Conservation (phyloP, 2,888 invertebrate genomes). For the Neoaliturus tenellus region DNA sequence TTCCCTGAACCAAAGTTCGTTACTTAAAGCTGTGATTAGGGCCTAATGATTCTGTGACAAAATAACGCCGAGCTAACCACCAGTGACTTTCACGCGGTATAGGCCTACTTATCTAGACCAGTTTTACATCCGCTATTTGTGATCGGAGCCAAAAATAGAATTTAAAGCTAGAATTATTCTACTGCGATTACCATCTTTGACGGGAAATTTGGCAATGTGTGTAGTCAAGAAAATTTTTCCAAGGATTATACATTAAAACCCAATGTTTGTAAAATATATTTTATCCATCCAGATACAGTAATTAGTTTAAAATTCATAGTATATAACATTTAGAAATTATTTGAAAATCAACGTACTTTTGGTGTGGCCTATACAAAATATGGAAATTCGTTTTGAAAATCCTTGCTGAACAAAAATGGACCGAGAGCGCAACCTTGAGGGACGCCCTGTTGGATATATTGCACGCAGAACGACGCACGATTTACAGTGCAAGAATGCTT, state of each 20-base stretch:
- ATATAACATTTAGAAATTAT: too few species aligned
- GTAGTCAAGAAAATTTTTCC: too few species aligned
- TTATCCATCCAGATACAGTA: too few species aligned
- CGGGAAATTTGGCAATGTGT: too few species aligned
- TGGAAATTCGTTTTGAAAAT: too few species aligned
- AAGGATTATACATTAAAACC: too few species aligned
- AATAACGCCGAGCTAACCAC: neutral
- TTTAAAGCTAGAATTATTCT: neutral
- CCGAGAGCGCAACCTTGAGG: conserved; percentile 2
- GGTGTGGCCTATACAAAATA: too few species aligned
- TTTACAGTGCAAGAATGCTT: neutral
- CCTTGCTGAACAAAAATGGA: neutral
- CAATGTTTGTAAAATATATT: too few species aligned
- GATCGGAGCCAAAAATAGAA: neutral
- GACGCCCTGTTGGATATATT: neutral
- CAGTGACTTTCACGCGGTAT: neutral
- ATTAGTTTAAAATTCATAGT: too few species aligned
- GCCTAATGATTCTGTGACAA: neutral
- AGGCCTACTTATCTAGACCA: neutral
- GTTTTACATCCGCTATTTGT: neutral
- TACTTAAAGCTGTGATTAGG: neutral
- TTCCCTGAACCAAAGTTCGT: neutral
- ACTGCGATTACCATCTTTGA: too few species aligned
- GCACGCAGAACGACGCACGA: neutral
- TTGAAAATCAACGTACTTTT: too few species aligned